Base-by-base conservation (phyloP, 1,140 invertebrate genomes). In the Gryllus bimaculatus region DNA sequence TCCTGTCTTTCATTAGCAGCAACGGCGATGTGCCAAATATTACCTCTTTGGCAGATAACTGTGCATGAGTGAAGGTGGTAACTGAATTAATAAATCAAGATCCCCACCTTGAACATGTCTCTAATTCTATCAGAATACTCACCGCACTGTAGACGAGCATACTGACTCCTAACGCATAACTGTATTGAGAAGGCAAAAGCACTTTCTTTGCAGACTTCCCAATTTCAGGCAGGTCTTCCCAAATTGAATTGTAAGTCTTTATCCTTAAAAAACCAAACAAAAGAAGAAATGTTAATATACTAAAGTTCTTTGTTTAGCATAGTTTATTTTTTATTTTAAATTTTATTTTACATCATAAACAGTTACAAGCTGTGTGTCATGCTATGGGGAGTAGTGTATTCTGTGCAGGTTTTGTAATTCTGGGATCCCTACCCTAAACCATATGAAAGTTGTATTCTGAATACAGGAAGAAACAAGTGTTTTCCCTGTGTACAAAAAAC, bases 1-100 rank as follows among this genome's bases (percentile, higher is more conserved):
- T 92, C 10, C 88, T 85, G 48, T 87, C 85, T 82, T 91, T 91
- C 82, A 88, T 85, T 8, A 85, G 78, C 76, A 86, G 84, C 15
- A 88, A 83, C 20, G 87, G 86, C 1, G 86, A 87, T 20, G 83
- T 79, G 15, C 81, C 81, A 78, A 81, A 81, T 54, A 80, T 80
- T 12, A 84, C 80, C 80, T 83, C 83, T 12, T 78, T 79, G 39
- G 79, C 77, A 8, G 85, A 85, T 8, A 88, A 82, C 78, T 84
- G 80, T 47, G 74, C 47, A 73, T 74, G 8, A n/a, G 73, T 47
- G 26, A 39, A 79, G 39, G 7, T 8, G 79, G 8, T 48, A 66
- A 39, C 18, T 66, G 7, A 13, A 66, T 66, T 18, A 66, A 66
- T 66, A 3, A 66, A 13, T 18, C 54, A 13, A 18, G 54, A 66